phyloP scores from a whole-genome alignment of 2,113 vertebrate genomes.

The Ammospiza nelsoni region DNA sequence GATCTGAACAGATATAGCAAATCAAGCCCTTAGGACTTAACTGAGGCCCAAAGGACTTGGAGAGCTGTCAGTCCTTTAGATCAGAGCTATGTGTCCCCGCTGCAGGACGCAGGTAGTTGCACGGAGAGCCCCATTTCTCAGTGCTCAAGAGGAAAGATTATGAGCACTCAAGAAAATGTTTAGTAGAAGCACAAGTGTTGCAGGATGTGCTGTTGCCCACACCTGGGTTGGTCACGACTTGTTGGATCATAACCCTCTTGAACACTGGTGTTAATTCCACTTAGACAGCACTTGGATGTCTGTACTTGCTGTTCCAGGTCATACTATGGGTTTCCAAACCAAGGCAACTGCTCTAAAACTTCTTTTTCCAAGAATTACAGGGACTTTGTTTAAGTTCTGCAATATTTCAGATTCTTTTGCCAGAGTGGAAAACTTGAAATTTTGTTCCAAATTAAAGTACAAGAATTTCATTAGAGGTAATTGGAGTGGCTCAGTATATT shows the following conservation, averaged over 20 bases:
- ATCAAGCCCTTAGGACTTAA: neutral
- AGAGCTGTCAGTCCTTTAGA: neutral
- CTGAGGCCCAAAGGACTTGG: neutral
- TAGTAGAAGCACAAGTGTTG: neutral
- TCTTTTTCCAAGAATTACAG: neutral
- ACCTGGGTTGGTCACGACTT: neutral
- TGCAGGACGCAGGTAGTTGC: neutral
- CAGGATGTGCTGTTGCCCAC: neutral
- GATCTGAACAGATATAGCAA: rapidly evolving
- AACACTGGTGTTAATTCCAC: neutral
- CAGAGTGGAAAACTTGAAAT: neutral
- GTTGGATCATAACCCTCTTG: neutral
- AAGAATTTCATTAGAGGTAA: neutral
- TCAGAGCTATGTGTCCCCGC: neutral
- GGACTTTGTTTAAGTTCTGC: neutral
- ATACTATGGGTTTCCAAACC: neutral
- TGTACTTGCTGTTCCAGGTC: neutral
- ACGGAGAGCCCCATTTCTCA: neutral
- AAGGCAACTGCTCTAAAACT: neutral
- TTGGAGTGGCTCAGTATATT: neutral
- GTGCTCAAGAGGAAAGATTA: neutral
- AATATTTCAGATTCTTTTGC: neutral
- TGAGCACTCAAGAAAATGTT: neutral
- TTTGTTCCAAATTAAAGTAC: neutral
- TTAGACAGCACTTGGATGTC: neutral